A percentile compares a stretch with the other conserved stretches of the same genome.
phyloP scores from a whole-genome alignment of 2,113 vertebrate genomes.

The Pomatostomus ruficeps region DNA sequence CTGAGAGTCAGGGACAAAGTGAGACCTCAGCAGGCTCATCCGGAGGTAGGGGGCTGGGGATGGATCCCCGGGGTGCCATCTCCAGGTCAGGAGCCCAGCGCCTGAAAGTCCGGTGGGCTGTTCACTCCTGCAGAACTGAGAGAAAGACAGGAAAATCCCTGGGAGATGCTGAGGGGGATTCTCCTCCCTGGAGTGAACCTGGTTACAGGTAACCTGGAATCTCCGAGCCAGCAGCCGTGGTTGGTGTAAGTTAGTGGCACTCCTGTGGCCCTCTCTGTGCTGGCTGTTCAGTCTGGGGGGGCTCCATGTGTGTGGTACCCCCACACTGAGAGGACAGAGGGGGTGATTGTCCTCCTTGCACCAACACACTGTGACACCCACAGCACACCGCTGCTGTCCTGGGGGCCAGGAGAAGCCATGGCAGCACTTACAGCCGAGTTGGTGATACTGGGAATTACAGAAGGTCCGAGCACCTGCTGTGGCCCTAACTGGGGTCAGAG shows the following conservation, averaged over 20 bases:
- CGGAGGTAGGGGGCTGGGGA: rapidly evolving
- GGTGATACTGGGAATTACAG: neutral
- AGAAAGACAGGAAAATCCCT: neutral
- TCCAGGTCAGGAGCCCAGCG: neutral
- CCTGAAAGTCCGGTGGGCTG: neutral
- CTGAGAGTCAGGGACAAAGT: neutral
- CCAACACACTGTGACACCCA: rapidly evolving
- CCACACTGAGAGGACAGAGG: rapidly evolving
- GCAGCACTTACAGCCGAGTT: neutral
- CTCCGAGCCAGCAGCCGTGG: neutral
- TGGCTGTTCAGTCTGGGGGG: neutral
- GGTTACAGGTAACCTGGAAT: neutral
- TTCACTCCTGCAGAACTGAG: neutral
- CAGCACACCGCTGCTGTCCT: neutral
- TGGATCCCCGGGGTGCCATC: too few species aligned
- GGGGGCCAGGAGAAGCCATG: neutral
- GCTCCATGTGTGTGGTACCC: rapidly evolving
- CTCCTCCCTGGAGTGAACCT: rapidly evolving
- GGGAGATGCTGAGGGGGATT: neutral
- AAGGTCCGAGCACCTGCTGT: neutral
- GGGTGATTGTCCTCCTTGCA: neutral
- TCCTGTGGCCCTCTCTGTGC: rapidly evolving
- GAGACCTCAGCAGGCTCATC: neutral
- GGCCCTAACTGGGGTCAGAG: neutral
- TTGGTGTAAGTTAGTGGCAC: neutral